These are phyloP conservation scores for Lophura nycthemera DNA, from an alignment of 2,113 vertebrate genomes.

Conservation along the genomic window DNA sequence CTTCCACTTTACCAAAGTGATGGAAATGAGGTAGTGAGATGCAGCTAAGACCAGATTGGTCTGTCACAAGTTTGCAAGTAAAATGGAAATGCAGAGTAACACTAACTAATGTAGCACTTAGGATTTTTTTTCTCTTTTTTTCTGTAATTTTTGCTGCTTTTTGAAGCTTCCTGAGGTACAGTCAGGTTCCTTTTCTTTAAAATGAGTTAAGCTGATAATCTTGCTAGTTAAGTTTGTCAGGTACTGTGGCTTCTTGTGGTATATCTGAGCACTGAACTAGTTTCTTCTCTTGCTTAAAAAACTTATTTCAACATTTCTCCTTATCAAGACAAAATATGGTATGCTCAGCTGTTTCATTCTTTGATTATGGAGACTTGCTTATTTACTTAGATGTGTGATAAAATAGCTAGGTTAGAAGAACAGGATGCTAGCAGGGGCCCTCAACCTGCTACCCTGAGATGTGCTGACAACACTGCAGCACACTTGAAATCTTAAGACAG, in stretches of 20 bases:
- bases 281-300: neutral
- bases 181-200: neutral
- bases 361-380: neutral
- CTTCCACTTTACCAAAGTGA: rapidly evolving
- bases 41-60: neutral
- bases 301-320: neutral
- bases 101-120: neutral
- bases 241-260: neutral
- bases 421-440: too few relatives aligned
- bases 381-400: neutral
- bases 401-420: too few relatives aligned
- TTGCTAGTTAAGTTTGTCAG: neutral
- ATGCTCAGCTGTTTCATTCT: neutral
- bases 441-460: too few relatives aligned
- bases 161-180: neutral
- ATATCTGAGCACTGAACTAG: neutral
- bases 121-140: neutral
- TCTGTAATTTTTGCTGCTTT: neutral
- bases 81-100: neutral
- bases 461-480: too few relatives aligned
- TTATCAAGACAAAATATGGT: neutral
- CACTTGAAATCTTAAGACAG: too few relatives aligned
- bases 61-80: neutral
- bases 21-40: neutral
- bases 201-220: neutral